Evolutionary conservation across 2,797 vertebrate species (phyloP).

Genomic region (Meriones psammophilus): DNA sequence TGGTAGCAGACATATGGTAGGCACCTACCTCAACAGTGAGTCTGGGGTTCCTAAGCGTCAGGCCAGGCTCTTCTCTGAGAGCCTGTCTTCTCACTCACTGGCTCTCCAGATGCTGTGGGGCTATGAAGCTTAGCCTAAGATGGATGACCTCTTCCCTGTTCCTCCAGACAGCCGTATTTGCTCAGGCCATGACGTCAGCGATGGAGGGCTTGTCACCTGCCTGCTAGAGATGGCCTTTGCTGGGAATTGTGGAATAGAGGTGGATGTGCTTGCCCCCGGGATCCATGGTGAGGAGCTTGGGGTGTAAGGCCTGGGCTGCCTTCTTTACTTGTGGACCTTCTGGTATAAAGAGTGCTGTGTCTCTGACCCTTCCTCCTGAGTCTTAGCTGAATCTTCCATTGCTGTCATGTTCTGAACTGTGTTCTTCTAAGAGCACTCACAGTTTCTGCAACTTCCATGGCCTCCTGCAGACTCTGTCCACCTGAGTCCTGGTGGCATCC

Average conservation of each 20-base stretch:
- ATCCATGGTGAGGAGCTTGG: constrained; percentile 78
- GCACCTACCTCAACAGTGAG: background rate
- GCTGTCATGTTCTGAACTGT: background rate
- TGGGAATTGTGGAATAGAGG: constrained; percentile 93
- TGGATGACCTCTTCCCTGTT: background rate
- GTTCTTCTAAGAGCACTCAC: background rate
- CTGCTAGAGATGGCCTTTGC: constrained; percentile 96
- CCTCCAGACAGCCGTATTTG: constrained; percentile 90
- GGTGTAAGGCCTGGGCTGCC: background rate
- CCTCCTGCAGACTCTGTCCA: background rate
- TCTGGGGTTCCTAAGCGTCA: background rate
- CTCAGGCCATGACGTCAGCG: constrained; percentile 96
- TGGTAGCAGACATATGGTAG: too few relatives aligned
- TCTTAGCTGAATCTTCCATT: background rate
- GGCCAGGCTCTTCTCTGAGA: background rate
- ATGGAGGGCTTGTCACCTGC: constrained; percentile 94
- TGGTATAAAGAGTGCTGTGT: background rate
- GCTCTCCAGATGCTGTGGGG: background rate
- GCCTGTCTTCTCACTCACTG: background rate
- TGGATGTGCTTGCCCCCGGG: constrained; percentile 86
- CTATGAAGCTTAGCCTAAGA: background rate
- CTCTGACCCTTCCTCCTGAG: background rate
- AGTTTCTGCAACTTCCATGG: background rate
- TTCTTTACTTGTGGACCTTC: background rate
- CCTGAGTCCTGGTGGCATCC: background rate